These are phyloP conservation scores for Aphaenogaster ashmeadi DNA, from an alignment of 1,140 invertebrate genomes.

Conservation along the genomic window DNA sequence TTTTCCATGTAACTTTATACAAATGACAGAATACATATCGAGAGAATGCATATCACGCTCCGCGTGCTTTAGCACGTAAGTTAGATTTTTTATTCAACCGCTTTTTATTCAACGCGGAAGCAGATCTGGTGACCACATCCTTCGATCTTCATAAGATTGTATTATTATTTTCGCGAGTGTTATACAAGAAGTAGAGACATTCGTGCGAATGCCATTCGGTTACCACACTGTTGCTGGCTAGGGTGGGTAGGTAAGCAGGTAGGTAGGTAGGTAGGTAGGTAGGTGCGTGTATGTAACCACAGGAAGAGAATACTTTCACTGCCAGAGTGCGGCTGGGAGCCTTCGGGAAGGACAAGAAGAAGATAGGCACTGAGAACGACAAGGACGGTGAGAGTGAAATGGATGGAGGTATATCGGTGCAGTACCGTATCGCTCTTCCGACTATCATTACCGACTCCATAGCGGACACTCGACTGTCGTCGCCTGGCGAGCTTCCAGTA, in stretches of 20 bases:
- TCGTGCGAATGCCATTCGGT: slow-evolving; percentile 59
- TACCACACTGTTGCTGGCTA: slow-evolving; percentile 79
- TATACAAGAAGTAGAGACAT: slow-evolving; percentile 1
- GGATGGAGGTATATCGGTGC: slow-evolving; percentile 77
- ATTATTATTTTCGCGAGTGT: neutral
- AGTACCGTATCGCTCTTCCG: slow-evolving; percentile 78
- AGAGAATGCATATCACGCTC: neutral
- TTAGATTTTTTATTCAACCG: too few species aligned
- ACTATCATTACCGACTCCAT: slow-evolving; percentile 72
- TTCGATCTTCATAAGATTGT: neutral
- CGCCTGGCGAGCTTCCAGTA: slow-evolving; percentile 52
- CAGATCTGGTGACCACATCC: neutral
- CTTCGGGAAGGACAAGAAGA: slow-evolving; percentile 81
- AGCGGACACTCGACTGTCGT: slow-evolving; percentile 71
- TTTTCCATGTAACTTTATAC: neutral
- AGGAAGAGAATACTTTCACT: slow-evolving; percentile 87
- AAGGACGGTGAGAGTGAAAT: slow-evolving; percentile 72
- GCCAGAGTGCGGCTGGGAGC: slow-evolving; percentile 80
- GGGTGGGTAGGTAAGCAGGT: slow-evolving; percentile 51
- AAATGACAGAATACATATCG: neutral
- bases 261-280: slow-evolving; percentile 31
- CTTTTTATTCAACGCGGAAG: neutral
- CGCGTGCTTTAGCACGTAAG: too few species aligned
- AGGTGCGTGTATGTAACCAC: slow-evolving; percentile 74
- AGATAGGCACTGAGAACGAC: slow-evolving; percentile 58